These are phyloP conservation scores for Trigoniulus corallinus DNA, from an alignment of 1,140 invertebrate genomes.

Conservation along the genomic window DNA sequence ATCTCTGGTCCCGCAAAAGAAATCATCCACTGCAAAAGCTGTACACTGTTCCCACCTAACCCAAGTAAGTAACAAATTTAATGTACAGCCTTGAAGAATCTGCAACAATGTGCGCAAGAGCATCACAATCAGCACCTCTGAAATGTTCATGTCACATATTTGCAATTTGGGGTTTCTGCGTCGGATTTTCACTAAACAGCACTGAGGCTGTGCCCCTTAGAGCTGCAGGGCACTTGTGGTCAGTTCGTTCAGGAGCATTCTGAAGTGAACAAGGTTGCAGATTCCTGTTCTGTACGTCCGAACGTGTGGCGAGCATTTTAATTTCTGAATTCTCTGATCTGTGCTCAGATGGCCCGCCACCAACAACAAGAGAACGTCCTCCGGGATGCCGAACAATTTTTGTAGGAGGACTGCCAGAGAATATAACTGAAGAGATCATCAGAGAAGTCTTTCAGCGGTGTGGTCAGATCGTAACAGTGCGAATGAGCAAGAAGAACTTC, in stretches of 20 bases:
- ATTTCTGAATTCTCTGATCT: background rate
- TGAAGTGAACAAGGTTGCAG: no score
- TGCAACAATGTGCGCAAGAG: background rate
- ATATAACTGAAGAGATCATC: conserved; percentile 68
- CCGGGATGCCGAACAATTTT: conserved; percentile 84
- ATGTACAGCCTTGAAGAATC: background rate
- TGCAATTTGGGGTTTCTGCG: background rate
- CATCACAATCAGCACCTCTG: background rate
- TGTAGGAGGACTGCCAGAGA: conserved; percentile 84
- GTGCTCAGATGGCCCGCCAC: conserved; percentile 46
- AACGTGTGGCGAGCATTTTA: no score
- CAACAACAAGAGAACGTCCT: conserved; percentile 60
- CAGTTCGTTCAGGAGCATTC: no score
- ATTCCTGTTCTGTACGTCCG: no score
- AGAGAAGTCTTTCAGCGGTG: conserved; percentile 79
- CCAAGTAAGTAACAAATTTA: conserved; percentile 26
- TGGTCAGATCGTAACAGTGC: conserved; percentile 73
- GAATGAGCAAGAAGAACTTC: conserved; percentile 89
- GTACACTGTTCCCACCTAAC: conserved; percentile 71
- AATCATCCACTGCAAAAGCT: conserved; percentile 67
- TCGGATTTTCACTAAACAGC: background rate
- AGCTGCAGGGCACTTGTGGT: no score
- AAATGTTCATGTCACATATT: background rate
- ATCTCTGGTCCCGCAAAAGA: conserved; percentile 30
- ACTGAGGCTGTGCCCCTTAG: no score